phyloP scores from a whole-genome alignment of 2,888 invertebrate genomes.

The Torymus tubicola region DNA sequence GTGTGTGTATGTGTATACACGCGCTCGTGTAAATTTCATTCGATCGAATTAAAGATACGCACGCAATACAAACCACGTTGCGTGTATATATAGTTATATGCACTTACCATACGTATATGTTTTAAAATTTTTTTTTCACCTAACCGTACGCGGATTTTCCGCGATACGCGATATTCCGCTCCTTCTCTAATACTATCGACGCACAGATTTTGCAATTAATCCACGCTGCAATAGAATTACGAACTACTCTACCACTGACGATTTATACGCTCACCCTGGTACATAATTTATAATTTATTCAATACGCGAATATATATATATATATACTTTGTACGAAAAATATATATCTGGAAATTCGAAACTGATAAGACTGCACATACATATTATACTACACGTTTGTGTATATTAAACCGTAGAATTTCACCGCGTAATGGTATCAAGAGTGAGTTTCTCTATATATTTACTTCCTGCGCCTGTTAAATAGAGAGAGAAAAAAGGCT shows the following conservation, averaged over 20 bases:
- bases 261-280: background rate
- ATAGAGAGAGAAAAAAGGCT: conserved; percentile 14
- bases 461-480: conserved; percentile 10
- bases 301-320: no score
- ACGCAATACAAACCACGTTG: conserved; percentile 29
- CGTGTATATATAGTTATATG: background rate
- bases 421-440: background rate
- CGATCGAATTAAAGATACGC: conserved; percentile 36
- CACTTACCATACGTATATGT: conserved; percentile 3
- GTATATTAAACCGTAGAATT: background rate
- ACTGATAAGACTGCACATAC: no score
- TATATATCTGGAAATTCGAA: no score
- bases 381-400: no score
- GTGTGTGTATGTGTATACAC: background rate
- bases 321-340: no score
- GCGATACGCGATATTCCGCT: conserved; percentile 18
- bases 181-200: background rate
- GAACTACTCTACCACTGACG: background rate
- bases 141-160: background rate
- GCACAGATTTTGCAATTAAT: background rate
- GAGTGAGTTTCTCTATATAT: conserved; percentile 8
- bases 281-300: background rate
- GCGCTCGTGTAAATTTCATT: conserved; percentile 23
- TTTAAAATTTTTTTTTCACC: conserved; percentile 13
- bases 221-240: conserved; percentile 2